phyloP scores from a whole-genome alignment of 2,888 invertebrate genomes.

The Cistogaster globosa region DNA sequence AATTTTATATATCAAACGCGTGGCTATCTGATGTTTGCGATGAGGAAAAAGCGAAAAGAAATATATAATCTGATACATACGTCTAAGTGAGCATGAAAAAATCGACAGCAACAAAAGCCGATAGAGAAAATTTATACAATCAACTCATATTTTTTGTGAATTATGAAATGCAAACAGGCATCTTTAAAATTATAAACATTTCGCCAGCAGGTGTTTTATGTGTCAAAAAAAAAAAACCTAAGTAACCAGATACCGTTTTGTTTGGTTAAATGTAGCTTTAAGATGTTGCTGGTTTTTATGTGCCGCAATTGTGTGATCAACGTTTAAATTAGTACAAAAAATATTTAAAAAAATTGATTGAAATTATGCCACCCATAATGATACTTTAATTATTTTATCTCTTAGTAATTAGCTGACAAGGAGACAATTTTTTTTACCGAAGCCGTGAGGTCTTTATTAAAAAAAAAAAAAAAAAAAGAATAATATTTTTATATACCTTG shows the following conservation, averaged over 20 bases:
- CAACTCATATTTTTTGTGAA: slow-evolving; percentile 14
- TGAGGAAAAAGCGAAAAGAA: slow-evolving; percentile 13
- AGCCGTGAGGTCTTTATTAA: no score
- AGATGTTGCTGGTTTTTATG: slow-evolving; percentile 23
- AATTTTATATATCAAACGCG: slow-evolving; percentile 66
- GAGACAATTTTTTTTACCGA: not conserved
- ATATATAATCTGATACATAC: slow-evolving; percentile 7
- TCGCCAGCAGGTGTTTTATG: slow-evolving; percentile 61
- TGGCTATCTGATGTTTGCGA: slow-evolving; percentile 58
- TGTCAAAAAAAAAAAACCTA: slow-evolving; percentile 39
- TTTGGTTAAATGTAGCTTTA: not conserved
- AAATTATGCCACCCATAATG: slow-evolving; percentile 52
- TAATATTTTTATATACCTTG: no score
- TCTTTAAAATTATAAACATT: not conserved
- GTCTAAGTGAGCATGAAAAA: slow-evolving; percentile 5
- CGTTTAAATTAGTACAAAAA: slow-evolving; percentile 19
- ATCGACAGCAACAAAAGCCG: slow-evolving; percentile 59
- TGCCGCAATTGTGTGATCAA: slow-evolving; percentile 4
- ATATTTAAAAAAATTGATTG: slow-evolving; percentile 1
- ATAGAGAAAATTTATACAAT: slow-evolving; percentile 9
- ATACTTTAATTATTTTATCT: not conserved
- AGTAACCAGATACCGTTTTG: slow-evolving; percentile 47
- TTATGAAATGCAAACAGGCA: not conserved
- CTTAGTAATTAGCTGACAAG: slow-evolving; percentile 4
- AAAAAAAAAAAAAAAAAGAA: no score